Conservation (phyloP, 2,888 invertebrate genomes). For the Bursaphelenchus okinawaensis region DNA sequence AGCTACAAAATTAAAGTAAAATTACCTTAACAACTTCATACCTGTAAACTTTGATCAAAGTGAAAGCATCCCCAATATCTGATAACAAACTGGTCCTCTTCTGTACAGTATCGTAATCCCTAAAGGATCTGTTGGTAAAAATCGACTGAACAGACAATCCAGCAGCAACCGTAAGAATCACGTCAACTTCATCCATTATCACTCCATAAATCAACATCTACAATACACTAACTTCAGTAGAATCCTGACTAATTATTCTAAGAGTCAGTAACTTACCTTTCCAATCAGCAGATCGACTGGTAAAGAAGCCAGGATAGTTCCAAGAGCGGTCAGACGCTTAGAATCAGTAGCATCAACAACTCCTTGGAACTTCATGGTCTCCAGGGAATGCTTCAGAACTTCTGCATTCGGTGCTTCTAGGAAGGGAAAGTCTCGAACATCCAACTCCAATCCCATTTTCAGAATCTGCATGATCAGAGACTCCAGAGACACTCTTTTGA, state of each 20-base stretch:
- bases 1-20: not conserved
- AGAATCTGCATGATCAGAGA: conserved; percentile 85
- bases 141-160: conserved; percentile 87
- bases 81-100: conserved; percentile 69
- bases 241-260: not conserved
- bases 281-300: conserved; percentile 92
- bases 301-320: conserved; percentile 76
- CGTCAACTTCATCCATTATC: conserved; percentile 42
- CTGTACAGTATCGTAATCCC: conserved; percentile 65
- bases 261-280: conserved; percentile 68
- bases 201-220: conserved; percentile 50
- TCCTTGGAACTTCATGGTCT: conserved; percentile 77
- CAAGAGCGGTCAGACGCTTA: conserved; percentile 60
- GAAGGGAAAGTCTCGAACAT: conserved; percentile 73
- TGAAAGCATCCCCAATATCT: conserved; percentile 90
- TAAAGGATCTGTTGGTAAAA: conserved; percentile 79
- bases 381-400: conserved; percentile 78
- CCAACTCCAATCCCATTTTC: conserved; percentile 77
- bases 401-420: conserved; percentile 81
- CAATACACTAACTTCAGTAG: not conserved
- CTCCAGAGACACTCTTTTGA: conserved; percentile 84
- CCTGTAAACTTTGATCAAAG: conserved; percentile 71
- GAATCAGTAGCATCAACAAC: conserved; percentile 27
- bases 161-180: conserved; percentile 81
- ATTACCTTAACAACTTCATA: not conserved